Evolutionary conservation across 2,113 vertebrate species (phyloP).

Genomic region (Noctilio leporinus): DNA sequence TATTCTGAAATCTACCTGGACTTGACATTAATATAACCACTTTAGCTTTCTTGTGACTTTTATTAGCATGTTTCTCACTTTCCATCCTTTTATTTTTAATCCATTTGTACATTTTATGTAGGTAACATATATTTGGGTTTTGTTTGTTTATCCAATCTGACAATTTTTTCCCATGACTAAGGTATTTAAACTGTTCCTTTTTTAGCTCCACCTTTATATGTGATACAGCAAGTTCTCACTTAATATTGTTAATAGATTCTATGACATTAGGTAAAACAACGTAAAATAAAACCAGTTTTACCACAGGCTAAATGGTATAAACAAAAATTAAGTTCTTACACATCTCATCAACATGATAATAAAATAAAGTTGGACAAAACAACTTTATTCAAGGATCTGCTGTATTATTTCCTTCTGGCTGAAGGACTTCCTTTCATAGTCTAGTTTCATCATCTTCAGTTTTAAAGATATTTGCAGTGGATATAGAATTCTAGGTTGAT

Average conservation of each 20-base stretch:
- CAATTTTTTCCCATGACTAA: neutral
- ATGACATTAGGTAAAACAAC: neutral
- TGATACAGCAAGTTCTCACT: neutral
- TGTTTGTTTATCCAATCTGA: too few relatives aligned
- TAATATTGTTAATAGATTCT: neutral
- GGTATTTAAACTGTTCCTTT: neutral
- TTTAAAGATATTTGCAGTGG: neutral
- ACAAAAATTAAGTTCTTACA: too few relatives aligned
- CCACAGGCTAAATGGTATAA: too few relatives aligned
- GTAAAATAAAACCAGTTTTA: too few relatives aligned
- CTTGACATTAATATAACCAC: neutral
- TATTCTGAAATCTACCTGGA: neutral
- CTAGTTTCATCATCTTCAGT: neutral
- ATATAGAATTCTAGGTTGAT: too few relatives aligned
- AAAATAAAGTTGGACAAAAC: neutral
- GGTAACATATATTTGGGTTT: neutral
- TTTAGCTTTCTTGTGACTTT: neutral
- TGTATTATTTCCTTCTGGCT: neutral
- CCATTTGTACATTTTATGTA: neutral
- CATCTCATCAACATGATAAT: neutral
- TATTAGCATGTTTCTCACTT: neutral
- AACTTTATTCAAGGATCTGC: neutral
- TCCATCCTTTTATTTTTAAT: neutral
- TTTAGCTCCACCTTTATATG: neutral
- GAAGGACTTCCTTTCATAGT: neutral